A percentile compares a stretch with the other conserved stretches of the same genome.
Conservation (phyloP, 2,113 vertebrate genomes). For the Prionailurus viverrinus region DNA sequence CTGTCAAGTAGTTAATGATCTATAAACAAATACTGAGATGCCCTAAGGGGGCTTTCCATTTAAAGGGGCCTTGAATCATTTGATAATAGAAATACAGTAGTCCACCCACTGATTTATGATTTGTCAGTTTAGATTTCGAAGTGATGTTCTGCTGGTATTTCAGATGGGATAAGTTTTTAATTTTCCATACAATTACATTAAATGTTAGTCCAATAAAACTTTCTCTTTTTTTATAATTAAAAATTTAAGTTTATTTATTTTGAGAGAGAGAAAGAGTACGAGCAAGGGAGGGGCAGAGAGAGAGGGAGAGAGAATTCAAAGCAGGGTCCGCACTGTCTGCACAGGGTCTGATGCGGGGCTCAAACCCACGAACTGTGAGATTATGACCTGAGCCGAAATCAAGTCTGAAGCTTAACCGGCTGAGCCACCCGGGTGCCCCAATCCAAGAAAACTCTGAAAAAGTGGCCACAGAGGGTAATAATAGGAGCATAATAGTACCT, state of each 20-base stretch:
- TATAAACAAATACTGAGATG: constrained; percentile 82
- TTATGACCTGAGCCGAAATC: too few species aligned
- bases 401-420: too few species aligned
- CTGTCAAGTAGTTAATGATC: constrained; percentile 82
- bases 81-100: constrained; percentile 68
- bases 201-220: constrained; percentile 42
- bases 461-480: not conserved
- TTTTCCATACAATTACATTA: constrained; percentile 2
- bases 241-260: too few species aligned
- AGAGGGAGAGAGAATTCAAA: too few species aligned
- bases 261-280: too few species aligned
- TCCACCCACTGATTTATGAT: constrained; percentile 55
- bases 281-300: too few species aligned
- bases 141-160: constrained; percentile 49
- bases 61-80: constrained; percentile 75
- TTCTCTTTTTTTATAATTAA: not conserved
- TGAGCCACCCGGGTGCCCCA: too few species aligned
- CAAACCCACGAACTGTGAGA: too few species aligned
- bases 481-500: not conserved
- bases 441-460: not conserved
- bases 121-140: constrained; percentile 65
- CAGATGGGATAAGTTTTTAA: constrained; percentile 45
- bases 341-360: too few species aligned
- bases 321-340: too few species aligned
- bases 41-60: constrained; percentile 71